A percentile compares a stretch with the other conserved stretches of the same genome.
phyloP scores from a whole-genome alignment of 2,797 vertebrate genomes.

The Melanotaenia trifasciata region DNA sequence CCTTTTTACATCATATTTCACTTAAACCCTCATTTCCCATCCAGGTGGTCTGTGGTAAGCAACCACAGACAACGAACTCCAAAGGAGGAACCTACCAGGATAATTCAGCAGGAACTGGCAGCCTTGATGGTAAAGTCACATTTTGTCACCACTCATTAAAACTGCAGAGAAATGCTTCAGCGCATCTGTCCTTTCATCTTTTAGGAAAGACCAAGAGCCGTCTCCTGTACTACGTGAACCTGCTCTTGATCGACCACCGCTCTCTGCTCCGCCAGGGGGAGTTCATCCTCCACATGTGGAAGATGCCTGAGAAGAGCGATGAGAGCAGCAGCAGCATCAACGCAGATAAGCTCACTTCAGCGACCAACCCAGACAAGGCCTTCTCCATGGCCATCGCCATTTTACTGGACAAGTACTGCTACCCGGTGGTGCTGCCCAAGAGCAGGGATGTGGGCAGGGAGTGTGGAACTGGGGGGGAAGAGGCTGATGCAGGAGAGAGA shows the following conservation, averaged over 20 bases:
- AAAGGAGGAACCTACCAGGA: conserved; percentile 84
- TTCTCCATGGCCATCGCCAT: conserved; percentile 95
- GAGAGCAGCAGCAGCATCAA: conserved; percentile 96
- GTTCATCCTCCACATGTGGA: conserved; percentile 99
- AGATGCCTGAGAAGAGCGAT: conserved; percentile 93
- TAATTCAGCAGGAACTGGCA: conserved; percentile 55
- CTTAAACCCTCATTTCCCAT: conserved; percentile 4
- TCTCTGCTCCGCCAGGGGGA: conserved; percentile 95
- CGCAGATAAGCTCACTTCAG: conserved; percentile 97
- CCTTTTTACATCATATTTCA: neutral
- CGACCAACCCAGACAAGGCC: conserved; percentile 96
- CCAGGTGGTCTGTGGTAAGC: conserved; percentile 92
- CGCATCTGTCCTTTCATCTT: neutral
- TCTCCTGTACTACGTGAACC: conserved; percentile 96
- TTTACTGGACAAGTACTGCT: conserved; percentile 94
- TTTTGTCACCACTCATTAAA: neutral
- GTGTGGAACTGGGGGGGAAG: conserved; percentile 68
- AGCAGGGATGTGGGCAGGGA: conserved; percentile 80
- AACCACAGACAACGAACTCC: conserved; percentile 76
- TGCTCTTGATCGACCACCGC: conserved; percentile 95
- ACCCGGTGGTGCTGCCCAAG: conserved; percentile 95
- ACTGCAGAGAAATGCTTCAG: neutral
- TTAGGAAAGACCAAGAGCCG: conserved; percentile 88
- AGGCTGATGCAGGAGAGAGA: conserved; percentile 83
- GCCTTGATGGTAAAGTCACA: conserved; percentile 78